These are phyloP conservation scores for Maniola hyperantus DNA, from an alignment of 2,888 invertebrate species.

Conservation along the genomic window DNA sequence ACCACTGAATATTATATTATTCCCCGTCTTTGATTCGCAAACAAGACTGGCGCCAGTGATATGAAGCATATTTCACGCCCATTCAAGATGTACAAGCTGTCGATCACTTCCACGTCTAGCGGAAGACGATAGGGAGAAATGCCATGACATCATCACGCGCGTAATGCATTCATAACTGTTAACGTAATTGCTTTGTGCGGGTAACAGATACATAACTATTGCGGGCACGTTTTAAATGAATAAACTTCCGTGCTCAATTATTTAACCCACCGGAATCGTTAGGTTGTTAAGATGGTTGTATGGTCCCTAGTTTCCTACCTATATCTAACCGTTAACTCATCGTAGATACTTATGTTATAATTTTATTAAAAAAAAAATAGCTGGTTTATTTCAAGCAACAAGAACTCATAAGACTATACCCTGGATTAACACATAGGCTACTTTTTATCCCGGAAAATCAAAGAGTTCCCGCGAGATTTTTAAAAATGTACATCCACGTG, in stretches of 20 bases:
- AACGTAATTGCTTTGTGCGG: slow-evolving; percentile 26
- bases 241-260: slow-evolving; percentile 26
- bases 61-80: slow-evolving; percentile 21
- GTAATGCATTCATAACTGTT: slow-evolving; percentile 34
- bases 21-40: not conserved
- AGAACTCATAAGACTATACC: no score
- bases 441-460: no score
- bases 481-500: no score
- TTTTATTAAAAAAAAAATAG: no score
- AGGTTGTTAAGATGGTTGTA: slow-evolving; percentile 6
- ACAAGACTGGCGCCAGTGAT: slow-evolving; percentile 35
- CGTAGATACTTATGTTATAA: no score
- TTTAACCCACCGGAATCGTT: slow-evolving; percentile 7
- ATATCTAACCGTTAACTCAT: no score
- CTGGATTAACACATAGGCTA: no score
- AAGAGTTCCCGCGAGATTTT: no score
- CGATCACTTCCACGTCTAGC: slow-evolving; percentile 58
- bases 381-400: no score
- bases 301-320: not conserved
- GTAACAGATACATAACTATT: slow-evolving; percentile 24
- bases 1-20: not conserved
- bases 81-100: slow-evolving; percentile 53
- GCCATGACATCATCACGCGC: slow-evolving; percentile 28
- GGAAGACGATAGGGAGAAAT: slow-evolving; percentile 47
- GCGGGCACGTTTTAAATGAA: slow-evolving; percentile 24